Evolutionary conservation across 2,797 vertebrate genomes (phyloP), one percentile per base, ranked within the genome.

Genomic region (Periparus ater): DNA sequence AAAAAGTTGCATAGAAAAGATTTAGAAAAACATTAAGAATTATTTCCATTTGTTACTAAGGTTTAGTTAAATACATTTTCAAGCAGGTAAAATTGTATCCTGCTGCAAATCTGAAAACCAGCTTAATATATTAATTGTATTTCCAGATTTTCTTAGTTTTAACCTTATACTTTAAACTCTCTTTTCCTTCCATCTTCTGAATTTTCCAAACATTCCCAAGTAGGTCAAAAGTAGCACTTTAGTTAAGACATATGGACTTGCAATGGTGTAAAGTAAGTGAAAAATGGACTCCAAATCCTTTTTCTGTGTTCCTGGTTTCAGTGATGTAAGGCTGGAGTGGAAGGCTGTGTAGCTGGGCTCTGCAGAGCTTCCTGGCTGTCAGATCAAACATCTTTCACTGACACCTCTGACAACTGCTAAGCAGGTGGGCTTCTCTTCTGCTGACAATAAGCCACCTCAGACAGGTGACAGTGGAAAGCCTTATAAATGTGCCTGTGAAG

Each of bases 51-150:
- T 75, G 3, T 79, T 51, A 21, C 38, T 62, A 78, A 32, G 8
- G 5, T 14, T 92, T 90, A 51, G 26, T 70, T 34, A 92, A 88
- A 81, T 77, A 71, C 36, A 36, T 76, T 67, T 94, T 73, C 82
- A 85, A 84, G 42, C n/a, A 68, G 71, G 15, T 47, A 91, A 63
- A 38, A 74, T 83, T 91, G 26, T 63, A 65, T 75, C 92, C 58
- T 91, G 53, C 53, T 93, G 18, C 36, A 85, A 88, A 65, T 86
- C 60, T 76, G 88, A 62, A 88, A 91, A 78, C 8, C n/a, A 86
- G 22, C 17, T 86, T 93, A 68, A 11, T 75, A 23, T 75, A 21
- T 66, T 74, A 72, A 44, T 26, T 36, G 3, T n/a, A 55, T 79
- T 88, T 92, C 57, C 50, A 91, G 60, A 60, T 81, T 70, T 85